Conservation (phyloP, 2,797 vertebrate species). For the Agapornis canus region DNA sequence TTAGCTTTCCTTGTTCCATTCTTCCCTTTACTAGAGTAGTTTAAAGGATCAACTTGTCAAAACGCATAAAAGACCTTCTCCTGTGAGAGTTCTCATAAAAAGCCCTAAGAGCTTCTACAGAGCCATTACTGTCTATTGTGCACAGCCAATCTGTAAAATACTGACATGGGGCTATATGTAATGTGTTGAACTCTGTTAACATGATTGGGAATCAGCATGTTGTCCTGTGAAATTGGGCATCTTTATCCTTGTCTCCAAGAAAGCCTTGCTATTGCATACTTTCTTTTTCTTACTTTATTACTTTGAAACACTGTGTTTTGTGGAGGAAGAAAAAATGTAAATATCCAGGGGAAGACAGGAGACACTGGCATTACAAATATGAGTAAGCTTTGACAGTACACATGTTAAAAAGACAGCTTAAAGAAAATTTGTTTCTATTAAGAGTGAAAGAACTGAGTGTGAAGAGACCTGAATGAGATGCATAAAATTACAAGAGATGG, state of each 20-base stretch:
- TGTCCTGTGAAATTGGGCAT: constrained; percentile 18
- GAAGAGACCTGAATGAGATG: not conserved
- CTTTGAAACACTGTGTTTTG: not conserved
- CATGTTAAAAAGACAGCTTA: not conserved
- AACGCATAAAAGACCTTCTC: constrained; percentile 48
- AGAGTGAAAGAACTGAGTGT: not conserved
- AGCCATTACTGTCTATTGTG: constrained; percentile 32
- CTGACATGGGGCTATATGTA: constrained; percentile 7
- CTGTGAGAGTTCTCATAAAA: constrained; percentile 50
- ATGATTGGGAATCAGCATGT: constrained; percentile 30
- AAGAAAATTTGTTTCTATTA: constrained; percentile 13
- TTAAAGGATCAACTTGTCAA: constrained; percentile 60
- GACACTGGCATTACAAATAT: not conserved
- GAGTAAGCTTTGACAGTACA: not conserved
- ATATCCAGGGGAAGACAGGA: not conserved
- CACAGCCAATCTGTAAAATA: constrained; percentile 11
- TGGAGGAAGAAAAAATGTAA: not conserved
- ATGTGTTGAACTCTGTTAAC: not conserved
- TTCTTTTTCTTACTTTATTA: not conserved
- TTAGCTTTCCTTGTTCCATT: constrained; percentile 26
- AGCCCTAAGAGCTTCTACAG: constrained; percentile 2
- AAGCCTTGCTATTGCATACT: not conserved
- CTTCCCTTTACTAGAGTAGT: constrained; percentile 8
- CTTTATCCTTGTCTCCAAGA: not conserved
- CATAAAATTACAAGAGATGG: not conserved